A percentile compares a stretch with the other conserved stretches of the same genome.
Conservation (phyloP, 2,888 invertebrate genomes). For the Acanthococcus lagerstroemiae region DNA sequence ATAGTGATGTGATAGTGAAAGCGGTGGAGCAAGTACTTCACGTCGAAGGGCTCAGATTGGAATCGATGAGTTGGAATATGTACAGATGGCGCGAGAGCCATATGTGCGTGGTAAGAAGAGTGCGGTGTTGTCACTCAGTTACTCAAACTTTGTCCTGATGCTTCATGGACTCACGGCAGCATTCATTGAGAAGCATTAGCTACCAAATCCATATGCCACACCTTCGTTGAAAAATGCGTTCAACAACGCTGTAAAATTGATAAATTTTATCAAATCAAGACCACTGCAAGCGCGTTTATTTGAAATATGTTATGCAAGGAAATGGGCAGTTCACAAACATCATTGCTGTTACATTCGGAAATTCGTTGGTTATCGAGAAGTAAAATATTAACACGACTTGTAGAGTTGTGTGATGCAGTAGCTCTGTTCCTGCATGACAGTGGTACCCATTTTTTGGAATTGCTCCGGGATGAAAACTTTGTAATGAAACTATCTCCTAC, state of each 20-base stretch:
- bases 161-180: constrained; percentile 14
- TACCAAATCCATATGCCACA: constrained; percentile 2
- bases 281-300: constrained; percentile 13
- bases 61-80: constrained; percentile 32
- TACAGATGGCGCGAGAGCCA: constrained; percentile 17
- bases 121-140: neutral
- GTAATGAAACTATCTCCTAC: constrained; percentile 9
- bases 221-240: constrained; percentile 20
- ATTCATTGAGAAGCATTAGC: constrained; percentile 14
- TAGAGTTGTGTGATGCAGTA: constrained; percentile 4
- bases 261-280: constrained; percentile 23
- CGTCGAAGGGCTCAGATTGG: constrained; percentile 33
- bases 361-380: constrained; percentile 21
- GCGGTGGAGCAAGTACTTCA: constrained; percentile 5
- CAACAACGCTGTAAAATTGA: constrained; percentile 16
- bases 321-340: constrained; percentile 13
- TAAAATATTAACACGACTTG: constrained; percentile 10
- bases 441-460: constrained; percentile 2
- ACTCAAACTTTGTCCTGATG: constrained; percentile 34
- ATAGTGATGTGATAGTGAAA: constrained; percentile 13
- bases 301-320: constrained; percentile 24
- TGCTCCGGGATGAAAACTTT: constrained; percentile 8
- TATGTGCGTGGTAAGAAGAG: constrained; percentile 12
- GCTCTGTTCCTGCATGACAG: constrained; percentile 8
- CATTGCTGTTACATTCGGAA: constrained; percentile 21